Base-by-base conservation (phyloP, 2,888 invertebrate genomes). In the Chironomus tentans region DNA sequence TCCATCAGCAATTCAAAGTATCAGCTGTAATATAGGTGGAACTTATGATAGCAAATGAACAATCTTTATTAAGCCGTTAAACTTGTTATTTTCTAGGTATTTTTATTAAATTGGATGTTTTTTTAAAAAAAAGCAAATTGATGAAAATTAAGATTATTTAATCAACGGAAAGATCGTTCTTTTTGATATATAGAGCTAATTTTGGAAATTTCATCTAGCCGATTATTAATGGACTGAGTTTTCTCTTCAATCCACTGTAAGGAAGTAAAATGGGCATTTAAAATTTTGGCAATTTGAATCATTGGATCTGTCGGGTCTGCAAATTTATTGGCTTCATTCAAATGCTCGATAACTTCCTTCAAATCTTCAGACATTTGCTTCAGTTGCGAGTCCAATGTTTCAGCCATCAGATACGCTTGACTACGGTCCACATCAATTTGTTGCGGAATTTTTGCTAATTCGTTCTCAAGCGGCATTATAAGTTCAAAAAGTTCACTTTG, bases 241-340 rank as follows among this genome's bases (percentile, higher is more conserved):
- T 93, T 92, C 78, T 91, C 90, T 82, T 97, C 97, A 62, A 98
- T 90, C 96, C 96, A 97, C 80, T 97, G 95, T 81, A 98, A 87
- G 0, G 96, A 95, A 69, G 95, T 95, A 92, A 97, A 97, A 82
- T 98, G 98, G 0, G 97, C 95, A 85, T 97, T 97, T 3, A 98
- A 85, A 78, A 98, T 97, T 79, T 94, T 92, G 0, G 95, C 92
- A 79, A 98, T 94, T 85, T 97, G 96, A 7, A 93, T 91, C 70
- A 97, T 91, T 0, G 97, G 97, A 84, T 97, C 96, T 78, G 90
- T 90, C 62, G 89, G 89, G 80, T 96, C 93, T 80, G 92, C 91
- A 62, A 89, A 89, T 80, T 92, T 89, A 81, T 93, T 95, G 0
- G 92, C 90, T 81, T 95, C 93, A 82, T 97, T 97, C 46, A 97